Evolutionary conservation across 2,888 invertebrate genomes (phyloP).

Genomic region (Aphelenchoides bicaudatus): DNA sequence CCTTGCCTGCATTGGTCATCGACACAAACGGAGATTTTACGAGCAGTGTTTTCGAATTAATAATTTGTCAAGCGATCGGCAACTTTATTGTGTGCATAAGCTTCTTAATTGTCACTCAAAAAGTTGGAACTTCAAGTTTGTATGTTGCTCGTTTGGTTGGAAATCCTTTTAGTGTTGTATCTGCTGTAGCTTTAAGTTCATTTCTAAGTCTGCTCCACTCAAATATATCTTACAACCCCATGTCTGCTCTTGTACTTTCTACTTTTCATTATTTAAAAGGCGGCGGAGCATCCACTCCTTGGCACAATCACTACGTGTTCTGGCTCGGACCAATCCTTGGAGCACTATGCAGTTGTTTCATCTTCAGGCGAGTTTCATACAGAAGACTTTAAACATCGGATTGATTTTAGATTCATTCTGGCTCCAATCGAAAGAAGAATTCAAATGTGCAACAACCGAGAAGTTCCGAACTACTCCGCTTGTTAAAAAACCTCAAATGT

Average conservation of each 20-base stretch:
- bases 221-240: constrained; percentile 36
- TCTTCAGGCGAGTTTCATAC: constrained; percentile 29
- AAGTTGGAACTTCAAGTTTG: constrained; percentile 13
- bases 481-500: not conserved
- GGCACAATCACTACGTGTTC: constrained; percentile 31
- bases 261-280: constrained; percentile 16
- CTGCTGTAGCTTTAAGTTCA: constrained; percentile 28
- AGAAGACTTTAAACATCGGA: not conserved
- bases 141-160: constrained; percentile 18
- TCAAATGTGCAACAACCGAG: constrained; percentile 9
- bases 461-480: constrained; percentile 1
- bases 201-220: constrained; percentile 38
- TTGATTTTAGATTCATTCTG: constrained; percentile 16
- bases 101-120: constrained; percentile 26
- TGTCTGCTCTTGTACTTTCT: constrained; percentile 23
- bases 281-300: constrained; percentile 8
- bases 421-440: constrained; percentile 13
- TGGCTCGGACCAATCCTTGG: constrained; percentile 41
- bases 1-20: constrained; percentile 22
- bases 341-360: constrained; percentile 33
- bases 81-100: constrained; percentile 30
- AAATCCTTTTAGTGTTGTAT: constrained; percentile 25
- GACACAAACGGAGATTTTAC: constrained; percentile 30
- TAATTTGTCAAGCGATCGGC: constrained; percentile 31
- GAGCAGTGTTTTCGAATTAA: constrained; percentile 23